Evolutionary conservation across 2,888 invertebrate species (phyloP), one percentile per base, ranked within the genome.

Genomic region (Drosophila parthenogenetica): DNA sequence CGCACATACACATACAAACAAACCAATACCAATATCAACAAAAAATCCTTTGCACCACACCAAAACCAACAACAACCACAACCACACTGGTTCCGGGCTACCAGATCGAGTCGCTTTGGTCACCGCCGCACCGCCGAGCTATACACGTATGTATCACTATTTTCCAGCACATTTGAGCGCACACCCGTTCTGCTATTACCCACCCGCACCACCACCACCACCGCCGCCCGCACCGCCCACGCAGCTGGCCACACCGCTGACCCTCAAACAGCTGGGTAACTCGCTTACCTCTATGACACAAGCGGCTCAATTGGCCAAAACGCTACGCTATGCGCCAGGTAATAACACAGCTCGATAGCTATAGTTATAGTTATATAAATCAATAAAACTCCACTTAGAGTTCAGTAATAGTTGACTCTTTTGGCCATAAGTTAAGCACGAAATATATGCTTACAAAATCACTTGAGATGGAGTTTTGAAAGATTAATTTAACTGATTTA

Each of bases 51-150:
- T 29, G 29, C 29, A 29, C 29, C 29, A 46, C n/a, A 49, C 48
- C 48, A 49, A 49, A 49, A 35, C 35, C 35, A 35, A 22, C n/a
- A 32, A 32, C 54, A 13, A 19, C 69, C 53, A 57, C 35, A 54
- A 60, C 57, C 19, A 45, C 43, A 32, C 19, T 55, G 63, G 75
- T 66, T 70, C 60, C 65, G 65, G 73, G 54, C 49, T 66, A 57
- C 32, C 80, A 95, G 95, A 95, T 94, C 94, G 94, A 81, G 93
- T 94, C 90, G 94, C 94, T 81, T 92, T 95, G 89, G 94, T 94
- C 79, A 93, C 93, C 74, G 93, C 94, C 79, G 93, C 94, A 86
- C 94, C 94, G 81, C 94, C 94, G 80, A 94, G 94, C 91, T 94
- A 94, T 92, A 94, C 94, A 90, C 93, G 94, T 91, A 93, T 94